These are phyloP conservation scores for Hyperoplus lanceolatus DNA, from an alignment of 2,797 vertebrate genomes.

Conservation along the genomic window DNA sequence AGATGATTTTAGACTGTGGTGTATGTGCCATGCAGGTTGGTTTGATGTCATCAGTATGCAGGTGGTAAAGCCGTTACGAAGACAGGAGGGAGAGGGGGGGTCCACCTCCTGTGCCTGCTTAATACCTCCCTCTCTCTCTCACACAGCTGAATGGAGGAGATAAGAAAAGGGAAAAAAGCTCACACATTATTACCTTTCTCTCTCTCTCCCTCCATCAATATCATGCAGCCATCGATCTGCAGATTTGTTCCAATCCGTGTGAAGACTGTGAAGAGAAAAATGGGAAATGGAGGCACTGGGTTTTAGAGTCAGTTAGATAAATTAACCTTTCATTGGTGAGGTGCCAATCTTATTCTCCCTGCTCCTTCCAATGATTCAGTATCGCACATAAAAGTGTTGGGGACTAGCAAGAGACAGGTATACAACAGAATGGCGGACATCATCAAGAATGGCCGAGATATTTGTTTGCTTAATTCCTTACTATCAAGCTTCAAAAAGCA, in stretches of 20 bases:
- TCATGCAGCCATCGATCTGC: constrained; percentile 60
- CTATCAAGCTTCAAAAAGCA: too few relatives aligned
- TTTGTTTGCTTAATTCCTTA: not conserved
- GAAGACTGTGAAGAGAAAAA: constrained; percentile 43
- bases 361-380: not conserved
- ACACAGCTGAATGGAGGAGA: constrained; percentile 79
- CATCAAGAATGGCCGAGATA: not conserved
- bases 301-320: constrained; percentile 44
- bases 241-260: constrained; percentile 58
- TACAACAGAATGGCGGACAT: not conserved
- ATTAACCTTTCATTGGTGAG: constrained; percentile 17
- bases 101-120: constrained; percentile 17
- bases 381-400: not conserved
- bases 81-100: constrained; percentile 60
- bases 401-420: constrained; percentile 1
- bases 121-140: constrained; percentile 28
- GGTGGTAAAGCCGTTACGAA: constrained; percentile 65
- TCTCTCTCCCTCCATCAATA: constrained; percentile 51
- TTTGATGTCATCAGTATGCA: constrained; percentile 78
- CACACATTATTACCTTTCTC: constrained; percentile 40
- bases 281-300: constrained; percentile 39
- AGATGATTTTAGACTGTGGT: not conserved
- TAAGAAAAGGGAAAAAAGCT: constrained; percentile 70
- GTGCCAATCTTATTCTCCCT: constrained; percentile 6
- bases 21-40: constrained; percentile 37